Evolutionary conservation across 2,113 vertebrate species (phyloP), one percentile per base, ranked within the genome.

Genomic region (Nanorana parkeri): DNA sequence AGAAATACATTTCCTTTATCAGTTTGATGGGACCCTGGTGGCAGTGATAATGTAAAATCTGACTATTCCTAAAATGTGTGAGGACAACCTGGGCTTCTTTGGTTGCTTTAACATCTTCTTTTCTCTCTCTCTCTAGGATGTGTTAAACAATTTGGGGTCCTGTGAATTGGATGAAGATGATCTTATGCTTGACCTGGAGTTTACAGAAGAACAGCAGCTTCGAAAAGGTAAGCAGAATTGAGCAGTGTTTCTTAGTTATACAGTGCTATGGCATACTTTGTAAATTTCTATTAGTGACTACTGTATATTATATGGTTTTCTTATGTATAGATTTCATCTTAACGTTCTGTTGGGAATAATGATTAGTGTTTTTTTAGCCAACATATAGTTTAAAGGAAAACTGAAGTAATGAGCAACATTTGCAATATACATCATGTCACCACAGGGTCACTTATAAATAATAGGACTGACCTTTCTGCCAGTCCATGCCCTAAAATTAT

Each of bases 131-230:
- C 74, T 3, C 67, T 72, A 99, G 98, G 97, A 99, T 90, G 92
- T 99, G 78, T 89, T 99, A 85, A 98, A 98, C 91, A 96, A 97
- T 87, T 89, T 99, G 89, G 97, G 97, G 41, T 99, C 98, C 54
- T 98, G 97, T 83, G 98, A 99, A 87, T 87, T 99, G 83, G 98
- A 99, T 89, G 98, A 99, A 87, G 98, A 99, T 86, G 98, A 99
- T 86, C 90, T 99, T 21, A 99, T 99, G 98, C 91, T 99, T 85
- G 98, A 99, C 86, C 89, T 99, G 85, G 98, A 99, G 86, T 95
- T 98, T 84, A 92, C 96, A 52, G 97, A 99, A 80, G 97, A 99
- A 68, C 96, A 97, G 58, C 90, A 89, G 61, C 94, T 95, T 23
- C 94, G 92, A 85, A 32, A 60, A 68, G 96, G 97, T 99, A 94